Percentiles rank a stretch among this genome's conserved stretches.
These are phyloP conservation scores for Abrostola tripartita DNA, from an alignment of 2,888 invertebrate genomes.

Conservation along the genomic window DNA sequence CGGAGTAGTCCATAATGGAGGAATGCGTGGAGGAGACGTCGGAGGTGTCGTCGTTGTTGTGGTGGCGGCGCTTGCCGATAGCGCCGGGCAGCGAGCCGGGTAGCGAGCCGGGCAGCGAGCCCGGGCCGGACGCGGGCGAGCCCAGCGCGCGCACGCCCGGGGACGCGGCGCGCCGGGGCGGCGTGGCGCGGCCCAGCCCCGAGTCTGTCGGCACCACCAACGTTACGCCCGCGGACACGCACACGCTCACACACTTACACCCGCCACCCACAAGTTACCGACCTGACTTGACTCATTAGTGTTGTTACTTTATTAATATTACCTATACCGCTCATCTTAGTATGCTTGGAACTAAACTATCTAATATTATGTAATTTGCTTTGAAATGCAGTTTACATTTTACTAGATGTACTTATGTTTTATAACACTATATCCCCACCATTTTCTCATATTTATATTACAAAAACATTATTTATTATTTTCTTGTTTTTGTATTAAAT, in stretches of 20 bases:
- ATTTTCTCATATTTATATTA: too few species aligned
- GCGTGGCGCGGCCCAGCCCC: constrained; percentile 95
- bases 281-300: neutral
- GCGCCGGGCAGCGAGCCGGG: constrained; percentile 95
- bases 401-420: neutral
- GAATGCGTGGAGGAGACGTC: constrained; percentile 95
- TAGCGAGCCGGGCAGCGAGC: constrained; percentile 90
- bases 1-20: constrained; percentile 96
- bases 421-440: too few species aligned
- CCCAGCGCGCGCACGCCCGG: constrained; percentile 95
- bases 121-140: constrained; percentile 90
- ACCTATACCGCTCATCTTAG: constrained; percentile 4
- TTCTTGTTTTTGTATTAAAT: too few species aligned
- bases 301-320: constrained; percentile 6
- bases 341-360: neutral
- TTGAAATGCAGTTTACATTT: neutral
- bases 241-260: neutral
- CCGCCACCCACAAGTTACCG: neutral
- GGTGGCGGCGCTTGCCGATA: constrained; percentile 92
- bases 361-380: neutral
- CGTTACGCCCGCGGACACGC: constrained; percentile 18
- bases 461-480: too few species aligned
- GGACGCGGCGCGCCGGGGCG: constrained; percentile 95
- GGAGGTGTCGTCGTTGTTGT: constrained; percentile 94
- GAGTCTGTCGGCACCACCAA: constrained; percentile 91